Percentiles rank a stretch among this genome's conserved stretches.
These are phyloP conservation scores for Parotocinclus haroldoi DNA, from an alignment of 2,797 vertebrate species.

Conservation along the genomic window DNA sequence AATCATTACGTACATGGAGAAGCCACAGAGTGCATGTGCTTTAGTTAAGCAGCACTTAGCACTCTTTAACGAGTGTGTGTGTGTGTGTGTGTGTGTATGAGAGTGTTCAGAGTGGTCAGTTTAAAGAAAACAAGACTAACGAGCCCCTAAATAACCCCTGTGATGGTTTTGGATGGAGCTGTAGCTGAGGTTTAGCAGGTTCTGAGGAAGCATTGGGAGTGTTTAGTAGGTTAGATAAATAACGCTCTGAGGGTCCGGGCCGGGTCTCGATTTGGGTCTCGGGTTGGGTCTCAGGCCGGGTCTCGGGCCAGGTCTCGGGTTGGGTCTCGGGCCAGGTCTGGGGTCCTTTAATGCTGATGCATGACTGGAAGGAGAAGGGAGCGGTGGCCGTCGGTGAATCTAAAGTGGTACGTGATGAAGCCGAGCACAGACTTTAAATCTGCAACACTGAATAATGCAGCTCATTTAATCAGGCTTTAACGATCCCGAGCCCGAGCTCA, in stretches of 20 bases:
- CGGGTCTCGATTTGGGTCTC: conserved; percentile 50
- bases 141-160: conserved; percentile 34
- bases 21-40: no score
- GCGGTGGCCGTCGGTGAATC: conserved; percentile 64
- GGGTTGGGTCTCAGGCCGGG: no score
- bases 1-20: no score
- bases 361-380: conserved; percentile 59
- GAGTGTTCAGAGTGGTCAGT: no score
- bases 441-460: conserved; percentile 51
- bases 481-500: conserved; percentile 28
- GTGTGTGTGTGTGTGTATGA: no score
- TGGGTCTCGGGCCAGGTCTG: no score
- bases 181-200: conserved; percentile 19
- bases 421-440: conserved; percentile 32
- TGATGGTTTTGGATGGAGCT: conserved; percentile 25
- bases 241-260: conserved; percentile 53
- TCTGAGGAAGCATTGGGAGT: conserved; percentile 30
- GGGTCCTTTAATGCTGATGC: conserved; percentile 67
- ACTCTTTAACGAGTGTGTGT: no score
- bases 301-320: no score
- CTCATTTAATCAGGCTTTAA: conserved; percentile 48
- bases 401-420: conserved; percentile 54
- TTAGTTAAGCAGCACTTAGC: no score
- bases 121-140: conserved; percentile 27
- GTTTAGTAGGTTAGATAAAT: conserved; percentile 56